Base-by-base conservation (phyloP, 1,140 invertebrate genomes). In the Meloidogyne exigua region DNA sequence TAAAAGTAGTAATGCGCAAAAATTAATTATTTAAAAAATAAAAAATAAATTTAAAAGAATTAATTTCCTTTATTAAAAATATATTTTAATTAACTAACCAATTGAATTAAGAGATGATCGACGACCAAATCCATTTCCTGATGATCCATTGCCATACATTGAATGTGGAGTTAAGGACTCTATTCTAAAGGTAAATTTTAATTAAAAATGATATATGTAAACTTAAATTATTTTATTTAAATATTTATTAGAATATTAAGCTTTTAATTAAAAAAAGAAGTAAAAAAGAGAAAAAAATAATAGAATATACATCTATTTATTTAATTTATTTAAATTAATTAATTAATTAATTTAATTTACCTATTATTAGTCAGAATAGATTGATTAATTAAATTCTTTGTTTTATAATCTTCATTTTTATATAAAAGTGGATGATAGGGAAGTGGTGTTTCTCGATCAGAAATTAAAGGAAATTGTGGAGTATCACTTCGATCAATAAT, bases 371-470 rank as follows among this genome's bases (percentile, higher is more conserved):
- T 21, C 13, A 63, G 25, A 63, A 64, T 28, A 63, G 57, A 32
- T 62, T 42, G 49, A 72, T 18, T 42, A 28, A 57, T 32, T 18
- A 15, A 9, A 36, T 68, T 32, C 10, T 32, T 68, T 42, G 15
- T 32, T 18, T 18, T 71, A 18, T 39, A 21, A 62, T 64, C 32
- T 26, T 69, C 75, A 32, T 66, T 64, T 49, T 83, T 42, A 75
- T 87, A 87, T 49, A 87, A 72, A 36, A 87, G 76, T 62, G 85
- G 85, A 72, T 87, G 85, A 78, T 81, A 87, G 13, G 85, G 85
- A 28, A 87, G 73, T n/a, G 85, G 85, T 42, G 85, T 86, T 39
- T 84, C 84, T 10, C 73, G 23, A 87, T 93, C 92, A 39, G 78
- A 74, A 57, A 77, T 28, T 57, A 57, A n/a, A 32, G 76, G 76